phyloP scores from a whole-genome alignment of 23 tunicate species.

The Aplidium turbinatum region DNA sequence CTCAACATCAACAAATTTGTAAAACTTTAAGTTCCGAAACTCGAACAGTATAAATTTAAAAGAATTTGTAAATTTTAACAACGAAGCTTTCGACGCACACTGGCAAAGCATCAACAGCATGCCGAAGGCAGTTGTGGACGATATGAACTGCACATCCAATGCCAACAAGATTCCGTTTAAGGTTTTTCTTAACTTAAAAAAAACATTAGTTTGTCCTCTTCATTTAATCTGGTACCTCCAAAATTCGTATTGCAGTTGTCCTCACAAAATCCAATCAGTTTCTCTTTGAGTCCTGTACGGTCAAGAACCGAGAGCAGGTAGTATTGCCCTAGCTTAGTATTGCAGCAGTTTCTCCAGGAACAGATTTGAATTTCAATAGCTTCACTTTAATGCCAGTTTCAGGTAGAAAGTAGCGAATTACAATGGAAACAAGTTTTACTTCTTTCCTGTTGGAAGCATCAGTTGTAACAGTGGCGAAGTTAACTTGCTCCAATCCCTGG shows the following conservation, averaged over 20 bases:
- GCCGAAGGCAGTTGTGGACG: constrained; percentile 34
- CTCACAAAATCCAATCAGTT: constrained; percentile 23
- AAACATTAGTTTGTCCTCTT: constrained; percentile 1
- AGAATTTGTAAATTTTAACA: constrained; percentile 44
- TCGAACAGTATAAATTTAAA: constrained; percentile 31
- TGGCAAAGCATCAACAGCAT: constrained; percentile 53
- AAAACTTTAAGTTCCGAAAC: constrained; percentile 43
- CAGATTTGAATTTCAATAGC: constrained; percentile 33
- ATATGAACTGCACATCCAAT: constrained; percentile 66
- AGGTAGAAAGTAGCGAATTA: constrained; percentile 29
- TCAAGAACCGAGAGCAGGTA: constrained; percentile 33
- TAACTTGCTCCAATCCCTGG: constrained; percentile 8
- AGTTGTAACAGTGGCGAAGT: constrained; percentile 11
- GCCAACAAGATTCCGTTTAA: neutral
- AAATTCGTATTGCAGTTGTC: constrained; percentile 17
- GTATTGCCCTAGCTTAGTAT: constrained; percentile 5
- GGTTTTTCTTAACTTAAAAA: neutral
- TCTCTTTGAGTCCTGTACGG: constrained; percentile 17
- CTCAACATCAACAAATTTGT: constrained; percentile 27
- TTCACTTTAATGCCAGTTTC: constrained; percentile 24
- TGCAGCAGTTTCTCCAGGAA: constrained; percentile 17
- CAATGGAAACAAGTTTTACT: constrained; percentile 27
- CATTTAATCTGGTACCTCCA: neutral
- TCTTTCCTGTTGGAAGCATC: constrained; percentile 33
- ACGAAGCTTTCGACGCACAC: constrained; percentile 33